phyloP scores from a whole-genome alignment of 2,113 vertebrate species.

The Eleginops maclovinus region DNA sequence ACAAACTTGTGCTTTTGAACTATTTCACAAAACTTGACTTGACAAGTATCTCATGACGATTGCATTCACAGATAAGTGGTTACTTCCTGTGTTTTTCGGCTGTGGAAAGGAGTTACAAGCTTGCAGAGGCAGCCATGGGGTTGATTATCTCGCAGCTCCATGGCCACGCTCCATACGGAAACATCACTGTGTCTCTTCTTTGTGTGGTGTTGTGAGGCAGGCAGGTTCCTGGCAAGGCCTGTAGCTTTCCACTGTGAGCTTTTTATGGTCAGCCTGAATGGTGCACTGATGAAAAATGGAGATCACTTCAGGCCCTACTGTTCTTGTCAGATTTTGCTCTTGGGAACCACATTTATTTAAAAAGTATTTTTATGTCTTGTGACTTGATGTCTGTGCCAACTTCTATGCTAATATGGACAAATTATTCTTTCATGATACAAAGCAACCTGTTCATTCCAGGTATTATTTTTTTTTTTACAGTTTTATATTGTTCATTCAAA shows the following conservation, averaged over 20 bases:
- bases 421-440: conserved; percentile 22
- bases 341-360: conserved; percentile 51
- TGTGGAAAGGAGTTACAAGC: conserved; percentile 22
- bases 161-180: conserved; percentile 66
- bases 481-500: not conserved
- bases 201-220: conserved; percentile 48
- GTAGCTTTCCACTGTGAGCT: conserved; percentile 65
- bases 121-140: conserved; percentile 48
- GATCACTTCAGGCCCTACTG: conserved; percentile 65
- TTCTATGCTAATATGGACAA: conserved; percentile 50
- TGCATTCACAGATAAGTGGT: conserved; percentile 36
- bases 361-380: conserved; percentile 23
- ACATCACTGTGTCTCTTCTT: conserved; percentile 61
- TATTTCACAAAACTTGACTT: conserved; percentile 19
- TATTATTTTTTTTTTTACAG: conserved; percentile 15
- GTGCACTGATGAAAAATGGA: conserved; percentile 75
- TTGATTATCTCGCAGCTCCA: conserved; percentile 66
- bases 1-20: conserved; percentile 29
- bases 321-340: conserved; percentile 61
- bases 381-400: conserved; percentile 54
- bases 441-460: conserved; percentile 18
- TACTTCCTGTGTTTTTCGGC: conserved; percentile 27
- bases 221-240: conserved; percentile 64
- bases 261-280: conserved; percentile 71
- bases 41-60: conserved; percentile 18